Evolutionary conservation across 2,888 invertebrate genomes (phyloP), one percentile per base, ranked within the genome.

Genomic region (Myathropa florea): DNA sequence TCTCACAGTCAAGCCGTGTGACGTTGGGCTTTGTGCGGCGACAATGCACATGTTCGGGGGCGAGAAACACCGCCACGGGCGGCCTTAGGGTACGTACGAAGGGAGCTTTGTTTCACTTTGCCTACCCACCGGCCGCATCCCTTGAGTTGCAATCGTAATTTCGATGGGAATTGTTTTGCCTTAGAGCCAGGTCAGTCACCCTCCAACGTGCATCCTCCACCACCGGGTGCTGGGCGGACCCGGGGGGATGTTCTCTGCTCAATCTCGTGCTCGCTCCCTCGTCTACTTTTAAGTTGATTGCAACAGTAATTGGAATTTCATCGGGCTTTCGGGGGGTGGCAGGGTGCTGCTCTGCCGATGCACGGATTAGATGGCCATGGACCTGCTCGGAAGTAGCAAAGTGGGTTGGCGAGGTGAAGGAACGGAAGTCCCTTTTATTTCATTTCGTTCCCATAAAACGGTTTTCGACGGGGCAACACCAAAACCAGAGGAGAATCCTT

Each of bases 281-380:
- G 46, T 26, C 57, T 18, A 30, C 68, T 71, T 33, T 57, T 67
- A 39, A 72, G 67, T 77, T 81, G 67, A 77, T 70, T 73, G 85
- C 82, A 82, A 82, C 77, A 78, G 78, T 85, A 85, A 82, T 70
- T 78, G 83, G 78, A 83, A 46, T 83, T 78, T 73, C 73, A 76
- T 82, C 72, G 14, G 61, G 28, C 28, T n/a, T 46, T 33, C 28
- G 21, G 3, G 4, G 23, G 23, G 21, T 18, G 53, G 18, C 53
- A 7, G 57, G 18, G 18, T 26, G 57, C 24, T 23, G 24, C 57
- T 57, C 53, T 18, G 57, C 30, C 65, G n/a, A 77, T 68, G 39
- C 30, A 60, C 26, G 81, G 72, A 68, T 72, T 68, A 63, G 61
- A 36, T 57, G 46, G 57, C 18, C 21, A 14, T 21, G 21, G 46